A percentile compares a stretch with the other conserved stretches of the same genome.
Conservation (phyloP, 37 sponge, comb jelly and placozoan species). For the Geodia barretti region DNA sequence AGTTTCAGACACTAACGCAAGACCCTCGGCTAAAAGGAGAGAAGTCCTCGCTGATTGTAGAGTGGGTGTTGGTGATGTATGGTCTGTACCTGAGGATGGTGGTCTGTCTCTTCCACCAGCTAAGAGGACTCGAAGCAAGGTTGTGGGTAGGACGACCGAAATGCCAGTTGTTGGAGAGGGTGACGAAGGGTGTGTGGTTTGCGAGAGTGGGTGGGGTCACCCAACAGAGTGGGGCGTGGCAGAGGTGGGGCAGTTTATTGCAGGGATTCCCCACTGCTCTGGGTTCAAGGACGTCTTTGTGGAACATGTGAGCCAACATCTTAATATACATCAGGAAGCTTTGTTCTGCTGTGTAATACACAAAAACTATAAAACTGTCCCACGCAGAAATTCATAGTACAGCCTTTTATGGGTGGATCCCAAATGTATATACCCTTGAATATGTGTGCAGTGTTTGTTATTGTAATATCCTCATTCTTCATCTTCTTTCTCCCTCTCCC, state of each 20-base stretch:
- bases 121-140: not conserved
- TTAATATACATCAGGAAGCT: no score
- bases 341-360: not conserved
- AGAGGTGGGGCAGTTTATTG: constrained; percentile 54
- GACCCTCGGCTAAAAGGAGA: not conserved
- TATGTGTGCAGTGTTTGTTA: not conserved
- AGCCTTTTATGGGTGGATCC: not conserved
- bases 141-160: not conserved
- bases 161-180: not conserved
- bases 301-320: constrained; percentile 71
- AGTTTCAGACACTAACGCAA: not conserved
- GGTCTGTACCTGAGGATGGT: not conserved
- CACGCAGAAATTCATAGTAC: not conserved
- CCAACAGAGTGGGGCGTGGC: constrained; percentile 50
- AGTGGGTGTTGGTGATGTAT: not conserved
- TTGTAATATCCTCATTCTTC: not conserved
- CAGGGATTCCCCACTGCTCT: constrained; percentile 15
- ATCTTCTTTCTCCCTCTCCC: not conserved
- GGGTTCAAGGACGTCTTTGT: constrained; percentile 27
- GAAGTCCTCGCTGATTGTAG: not conserved
- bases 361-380: not conserved
- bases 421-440: not conserved
- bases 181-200: not conserved
- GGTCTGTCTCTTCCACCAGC: not conserved
- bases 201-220: not conserved